Conservation (phyloP, 2,113 vertebrate species). For the Octodon degus region DNA sequence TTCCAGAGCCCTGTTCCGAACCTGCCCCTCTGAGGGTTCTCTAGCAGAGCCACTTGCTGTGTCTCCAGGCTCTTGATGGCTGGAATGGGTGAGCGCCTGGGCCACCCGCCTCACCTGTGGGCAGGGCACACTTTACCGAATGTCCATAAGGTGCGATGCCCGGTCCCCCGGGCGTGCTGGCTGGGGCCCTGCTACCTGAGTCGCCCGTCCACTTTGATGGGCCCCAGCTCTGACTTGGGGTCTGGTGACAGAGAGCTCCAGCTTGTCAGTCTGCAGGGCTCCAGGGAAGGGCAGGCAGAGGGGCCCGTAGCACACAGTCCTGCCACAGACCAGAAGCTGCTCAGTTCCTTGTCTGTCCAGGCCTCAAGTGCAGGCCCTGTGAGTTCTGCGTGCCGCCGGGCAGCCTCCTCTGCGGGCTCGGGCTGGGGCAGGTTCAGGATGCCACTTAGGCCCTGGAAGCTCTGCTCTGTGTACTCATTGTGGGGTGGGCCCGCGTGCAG, state of each 20-base stretch:
- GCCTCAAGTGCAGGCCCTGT: constrained; percentile 90
- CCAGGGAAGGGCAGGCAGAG: constrained; percentile 88
- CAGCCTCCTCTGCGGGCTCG: constrained; percentile 84
- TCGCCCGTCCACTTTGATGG: constrained; percentile 92
- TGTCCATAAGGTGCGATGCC: constrained; percentile 74
- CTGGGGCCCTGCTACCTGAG: constrained; percentile 94
- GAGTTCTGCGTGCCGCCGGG: constrained; percentile 85
- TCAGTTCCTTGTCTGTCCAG: constrained; percentile 91
- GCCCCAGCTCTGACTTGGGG: constrained; percentile 96
- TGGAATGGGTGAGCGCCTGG: not conserved
- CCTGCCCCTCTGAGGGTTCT: not conserved
- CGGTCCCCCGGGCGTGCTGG: not conserved
- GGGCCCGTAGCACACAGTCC: constrained; percentile 87
- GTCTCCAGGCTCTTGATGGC: constrained; percentile 28
- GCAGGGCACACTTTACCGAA: not conserved
- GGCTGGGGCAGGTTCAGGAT: constrained; percentile 92
- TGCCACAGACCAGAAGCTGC: constrained; percentile 91
- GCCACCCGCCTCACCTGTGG: constrained; percentile 11
- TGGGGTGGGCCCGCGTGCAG: constrained; percentile 93
- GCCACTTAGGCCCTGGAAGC: constrained; percentile 93
- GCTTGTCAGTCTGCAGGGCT: constrained; percentile 90
- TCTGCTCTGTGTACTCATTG: constrained; percentile 96
- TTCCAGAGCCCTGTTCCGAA: not conserved
- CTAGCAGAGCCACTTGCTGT: constrained; percentile 23
- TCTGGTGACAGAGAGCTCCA: constrained; percentile 97